These are phyloP conservation scores for Pseudopodoces humilis DNA, from an alignment of 2,113 vertebrate genomes.

Conservation along the genomic window DNA sequence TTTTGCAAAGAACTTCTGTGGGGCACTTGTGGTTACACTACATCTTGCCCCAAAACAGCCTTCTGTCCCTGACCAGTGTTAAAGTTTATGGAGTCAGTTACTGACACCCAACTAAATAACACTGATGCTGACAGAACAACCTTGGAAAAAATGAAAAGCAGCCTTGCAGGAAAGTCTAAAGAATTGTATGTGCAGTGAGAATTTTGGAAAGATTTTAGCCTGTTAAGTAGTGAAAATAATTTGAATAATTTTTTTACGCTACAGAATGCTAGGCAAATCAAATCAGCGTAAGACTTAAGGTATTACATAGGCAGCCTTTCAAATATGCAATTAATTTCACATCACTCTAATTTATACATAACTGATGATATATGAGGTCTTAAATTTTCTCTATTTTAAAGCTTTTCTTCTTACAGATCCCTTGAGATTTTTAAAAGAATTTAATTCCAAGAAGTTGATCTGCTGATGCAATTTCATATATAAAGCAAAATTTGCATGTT, in stretches of 20 bases:
- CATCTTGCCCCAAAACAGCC: neutral
- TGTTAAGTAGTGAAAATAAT: neutral
- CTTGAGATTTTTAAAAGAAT: neutral
- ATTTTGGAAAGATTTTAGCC: neutral
- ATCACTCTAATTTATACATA: neutral
- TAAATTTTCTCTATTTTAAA: neutral
- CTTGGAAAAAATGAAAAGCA: neutral
- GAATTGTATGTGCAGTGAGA: neutral
- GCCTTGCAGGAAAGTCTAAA: neutral
- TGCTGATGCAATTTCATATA: neutral
- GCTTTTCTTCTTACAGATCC: neutral
- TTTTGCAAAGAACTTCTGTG: fast-evolving
- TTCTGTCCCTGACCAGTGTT: neutral
- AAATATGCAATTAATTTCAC: neutral
- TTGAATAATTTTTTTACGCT: neutral
- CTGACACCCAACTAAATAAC: neutral
- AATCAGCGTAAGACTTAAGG: neutral
- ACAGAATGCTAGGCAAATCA: neutral
- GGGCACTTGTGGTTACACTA: fast-evolving
- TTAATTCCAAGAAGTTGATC: neutral
- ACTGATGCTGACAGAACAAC: neutral
- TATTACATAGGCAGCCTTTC: neutral
- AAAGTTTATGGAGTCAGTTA: neutral
- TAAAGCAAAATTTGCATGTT: neutral
- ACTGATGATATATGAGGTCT: neutral